Evolutionary conservation across 2,888 invertebrate genomes (phyloP).

Genomic region (Hypomecis atomaria): DNA sequence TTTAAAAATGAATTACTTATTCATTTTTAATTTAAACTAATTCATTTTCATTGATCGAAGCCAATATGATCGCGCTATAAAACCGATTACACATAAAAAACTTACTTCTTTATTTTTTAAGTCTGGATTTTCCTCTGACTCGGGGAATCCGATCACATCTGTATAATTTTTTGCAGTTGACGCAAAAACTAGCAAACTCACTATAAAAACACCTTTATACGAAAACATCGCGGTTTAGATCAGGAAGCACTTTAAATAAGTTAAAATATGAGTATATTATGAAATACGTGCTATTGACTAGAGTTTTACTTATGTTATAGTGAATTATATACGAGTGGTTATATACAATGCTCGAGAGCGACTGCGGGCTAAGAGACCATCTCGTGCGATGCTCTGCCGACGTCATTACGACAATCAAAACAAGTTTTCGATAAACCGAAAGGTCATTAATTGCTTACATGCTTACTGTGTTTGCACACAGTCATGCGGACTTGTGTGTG

Average conservation of each 20-base stretch:
- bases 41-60: too few relatives aligned
- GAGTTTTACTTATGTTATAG: slow-evolving; percentile 11
- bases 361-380: slow-evolving; percentile 45
- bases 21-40: too few relatives aligned
- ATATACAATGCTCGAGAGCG: slow-evolving; percentile 46
- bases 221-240: slow-evolving; percentile 12
- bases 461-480: slow-evolving; percentile 11
- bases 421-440: slow-evolving; percentile 59
- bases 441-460: slow-evolving; percentile 35
- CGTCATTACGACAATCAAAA: slow-evolving; percentile 60
- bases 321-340: slow-evolving; percentile 38
- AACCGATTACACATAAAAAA: slow-evolving; percentile 18
- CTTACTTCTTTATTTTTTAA: slow-evolving; percentile 71
- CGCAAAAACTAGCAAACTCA: slow-evolving; percentile 48
- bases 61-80: background rate
- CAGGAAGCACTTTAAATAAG: background rate
- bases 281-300: slow-evolving; percentile 31
- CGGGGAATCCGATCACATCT: slow-evolving; percentile 73
- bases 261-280: background rate
- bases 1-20: too few relatives aligned
- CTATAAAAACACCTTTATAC: slow-evolving; percentile 43
- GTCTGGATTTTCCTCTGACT: slow-evolving; percentile 66
- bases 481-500: too few relatives aligned
- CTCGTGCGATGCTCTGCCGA: slow-evolving; percentile 53
- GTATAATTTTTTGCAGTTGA: slow-evolving; percentile 48